phyloP scores from a whole-genome alignment of 2,888 invertebrate genomes.

The Diplazon laetatorius region DNA sequence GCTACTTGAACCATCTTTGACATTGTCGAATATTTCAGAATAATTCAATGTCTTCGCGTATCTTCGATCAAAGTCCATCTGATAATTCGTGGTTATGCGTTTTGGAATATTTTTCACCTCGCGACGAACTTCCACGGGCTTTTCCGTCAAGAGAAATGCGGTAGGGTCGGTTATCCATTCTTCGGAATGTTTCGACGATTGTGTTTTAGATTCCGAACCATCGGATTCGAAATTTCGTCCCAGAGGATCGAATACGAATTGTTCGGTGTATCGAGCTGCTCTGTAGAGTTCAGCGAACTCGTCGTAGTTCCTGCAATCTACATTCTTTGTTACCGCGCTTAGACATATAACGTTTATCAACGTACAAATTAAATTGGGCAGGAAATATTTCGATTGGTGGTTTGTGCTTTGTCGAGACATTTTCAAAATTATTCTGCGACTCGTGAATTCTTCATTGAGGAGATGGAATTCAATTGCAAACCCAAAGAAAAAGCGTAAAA shows the following conservation, averaged over 20 bases:
- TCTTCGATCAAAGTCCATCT: constrained; percentile 34
- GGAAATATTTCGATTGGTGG: background rate
- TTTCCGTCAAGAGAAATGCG: constrained; percentile 1
- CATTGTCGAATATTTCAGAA: constrained; percentile 46
- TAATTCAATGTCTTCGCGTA: constrained; percentile 43
- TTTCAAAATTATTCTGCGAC: background rate
- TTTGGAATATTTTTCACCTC: background rate
- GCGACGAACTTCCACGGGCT: background rate
- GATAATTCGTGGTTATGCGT: constrained; percentile 36
- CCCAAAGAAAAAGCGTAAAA: background rate
- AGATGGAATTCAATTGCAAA: background rate
- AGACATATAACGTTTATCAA: background rate
- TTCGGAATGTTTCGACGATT: background rate
- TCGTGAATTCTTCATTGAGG: no score
- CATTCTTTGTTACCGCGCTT: constrained; percentile 15
- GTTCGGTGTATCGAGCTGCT: background rate
- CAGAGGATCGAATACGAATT: constrained; percentile 7
- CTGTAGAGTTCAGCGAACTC: background rate
- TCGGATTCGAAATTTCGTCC: constrained; percentile 20
- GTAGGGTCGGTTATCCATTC: background rate
- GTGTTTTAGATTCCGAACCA: background rate
- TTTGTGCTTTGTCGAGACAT: constrained; percentile 22
- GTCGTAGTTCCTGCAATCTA: background rate
- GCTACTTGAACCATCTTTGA: background rate
- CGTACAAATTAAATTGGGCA: constrained; percentile 6